A percentile compares a stretch with the other conserved stretches of the same genome.
Evolutionary conservation across 2,888 invertebrate genomes (phyloP).

Genomic region (Lasioglossum leucozonium): DNA sequence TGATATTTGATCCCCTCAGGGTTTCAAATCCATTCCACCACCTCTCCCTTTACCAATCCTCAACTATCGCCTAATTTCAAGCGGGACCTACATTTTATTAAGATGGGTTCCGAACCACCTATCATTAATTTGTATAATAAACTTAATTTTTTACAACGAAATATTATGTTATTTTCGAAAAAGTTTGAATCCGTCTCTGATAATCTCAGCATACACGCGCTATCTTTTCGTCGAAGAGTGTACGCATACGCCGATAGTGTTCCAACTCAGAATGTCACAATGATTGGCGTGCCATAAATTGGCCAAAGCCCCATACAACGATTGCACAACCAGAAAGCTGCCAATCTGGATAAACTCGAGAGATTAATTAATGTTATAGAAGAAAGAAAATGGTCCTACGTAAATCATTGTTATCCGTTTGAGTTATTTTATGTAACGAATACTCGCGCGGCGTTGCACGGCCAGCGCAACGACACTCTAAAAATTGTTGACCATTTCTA

Average conservation of each 20-base stretch:
- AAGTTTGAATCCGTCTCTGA: neutral
- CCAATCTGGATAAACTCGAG: too few relatives aligned
- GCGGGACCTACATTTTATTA: too few relatives aligned
- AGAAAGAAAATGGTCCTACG: neutral
- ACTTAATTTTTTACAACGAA: too few relatives aligned
- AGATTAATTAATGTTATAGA: neutral
- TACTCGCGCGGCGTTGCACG: neutral
- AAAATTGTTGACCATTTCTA: neutral
- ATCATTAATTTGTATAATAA: too few relatives aligned
- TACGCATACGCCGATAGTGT: neutral
- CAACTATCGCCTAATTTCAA: too few relatives aligned
- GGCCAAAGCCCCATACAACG: neutral
- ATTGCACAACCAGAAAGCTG: neutral
- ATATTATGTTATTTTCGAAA: too few relatives aligned
- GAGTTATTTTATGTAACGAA: neutral
- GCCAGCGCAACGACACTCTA: neutral
- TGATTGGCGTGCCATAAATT: constrained; percentile 2
- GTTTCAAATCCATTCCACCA: too few relatives aligned
- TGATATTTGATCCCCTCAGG: too few relatives aligned
- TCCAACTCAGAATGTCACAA: neutral
- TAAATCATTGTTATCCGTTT: neutral
- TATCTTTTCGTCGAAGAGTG: neutral
- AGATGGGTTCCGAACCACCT: too few relatives aligned
- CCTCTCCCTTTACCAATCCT: too few relatives aligned
- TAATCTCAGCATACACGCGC: neutral